Evolutionary conservation across 2,797 vertebrate genomes (phyloP).

Genomic region (Tarsius wallacei): DNA sequence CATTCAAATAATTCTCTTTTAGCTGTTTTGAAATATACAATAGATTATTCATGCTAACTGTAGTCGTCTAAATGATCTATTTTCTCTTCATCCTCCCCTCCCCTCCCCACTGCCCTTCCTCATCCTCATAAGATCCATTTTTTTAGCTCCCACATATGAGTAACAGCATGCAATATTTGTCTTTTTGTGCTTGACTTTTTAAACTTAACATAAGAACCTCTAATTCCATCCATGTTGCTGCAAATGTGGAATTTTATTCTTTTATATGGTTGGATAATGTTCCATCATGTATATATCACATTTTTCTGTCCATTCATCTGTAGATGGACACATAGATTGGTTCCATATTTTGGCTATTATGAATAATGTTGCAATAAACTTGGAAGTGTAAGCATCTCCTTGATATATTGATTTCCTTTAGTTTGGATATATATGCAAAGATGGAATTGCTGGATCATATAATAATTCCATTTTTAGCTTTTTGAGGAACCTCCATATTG

Average conservation of each 20-base stretch:
- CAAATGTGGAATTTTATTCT: background rate
- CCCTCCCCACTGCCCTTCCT: background rate
- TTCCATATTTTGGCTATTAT: background rate
- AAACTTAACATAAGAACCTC: background rate
- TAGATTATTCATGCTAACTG: background rate
- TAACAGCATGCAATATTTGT: background rate
- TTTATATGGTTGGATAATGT: background rate
- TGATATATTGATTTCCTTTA: background rate
- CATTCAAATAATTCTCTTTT: background rate
- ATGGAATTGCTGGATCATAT: too few species aligned
- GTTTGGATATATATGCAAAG: background rate
- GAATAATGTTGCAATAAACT: background rate
- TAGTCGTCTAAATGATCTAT: background rate
- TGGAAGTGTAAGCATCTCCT: background rate
- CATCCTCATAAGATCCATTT: background rate
- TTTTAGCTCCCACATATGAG: background rate
- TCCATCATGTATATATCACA: background rate
- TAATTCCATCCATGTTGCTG: background rate
- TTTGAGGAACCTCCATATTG: too few species aligned
- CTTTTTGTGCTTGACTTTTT: background rate
- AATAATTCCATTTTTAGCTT: too few species aligned
- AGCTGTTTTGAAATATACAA: background rate
- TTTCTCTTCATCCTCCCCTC: background rate
- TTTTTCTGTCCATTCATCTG: background rate
- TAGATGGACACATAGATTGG: background rate